Evolutionary conservation across 1,140 invertebrate genomes (phyloP), one percentile per base, ranked within the genome.

Genomic region (Magallana ariakensis): DNA sequence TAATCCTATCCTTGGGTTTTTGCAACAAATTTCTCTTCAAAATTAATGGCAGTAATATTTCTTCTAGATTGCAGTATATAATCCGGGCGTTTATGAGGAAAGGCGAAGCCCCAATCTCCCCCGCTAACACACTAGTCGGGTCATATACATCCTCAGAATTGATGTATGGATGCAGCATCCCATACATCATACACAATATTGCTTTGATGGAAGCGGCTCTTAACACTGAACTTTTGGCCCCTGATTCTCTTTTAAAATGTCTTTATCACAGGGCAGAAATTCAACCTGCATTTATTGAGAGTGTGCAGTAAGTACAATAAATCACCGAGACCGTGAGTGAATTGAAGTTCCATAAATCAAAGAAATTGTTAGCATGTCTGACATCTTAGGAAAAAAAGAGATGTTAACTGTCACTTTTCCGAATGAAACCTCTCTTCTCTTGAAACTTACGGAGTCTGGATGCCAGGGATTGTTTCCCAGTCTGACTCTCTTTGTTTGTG

Each of bases 31-130:
- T 19, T 75, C 66, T 75, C 19, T 10, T 19, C 22, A 75, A 75
- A 75, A 75, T 75, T 11, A 75, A 75, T 75, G 66, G 66, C 66
- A 11, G 26, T 9, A 19, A 75, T 75, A 75, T 75, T 11, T 75
- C 66, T 75, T 33, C 66, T 75, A 75, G 66, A 75, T 75, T 75
- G 66, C 66, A 26, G 19, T 13, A 75, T 75, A 26, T 75, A 75
- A 75, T 75, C 22, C 66, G 66, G 66, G 66, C 66, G 66, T 75
- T 75, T 22, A 26, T 75, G 66, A 75, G 22, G 33, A 46, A 75
- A 75, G 66, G 33, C 22, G 66, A 75, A 26, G 66, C 19, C 33
- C 33, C 22, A 75, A 75, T 75, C 66, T 75, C 66, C 66, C 66
- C 66, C 66, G 66, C 66, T 6, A 75, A 22, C 66, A 75, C 62